Base-by-base conservation (phyloP, 1,140 invertebrate genomes). In the Ostrea edulis region DNA sequence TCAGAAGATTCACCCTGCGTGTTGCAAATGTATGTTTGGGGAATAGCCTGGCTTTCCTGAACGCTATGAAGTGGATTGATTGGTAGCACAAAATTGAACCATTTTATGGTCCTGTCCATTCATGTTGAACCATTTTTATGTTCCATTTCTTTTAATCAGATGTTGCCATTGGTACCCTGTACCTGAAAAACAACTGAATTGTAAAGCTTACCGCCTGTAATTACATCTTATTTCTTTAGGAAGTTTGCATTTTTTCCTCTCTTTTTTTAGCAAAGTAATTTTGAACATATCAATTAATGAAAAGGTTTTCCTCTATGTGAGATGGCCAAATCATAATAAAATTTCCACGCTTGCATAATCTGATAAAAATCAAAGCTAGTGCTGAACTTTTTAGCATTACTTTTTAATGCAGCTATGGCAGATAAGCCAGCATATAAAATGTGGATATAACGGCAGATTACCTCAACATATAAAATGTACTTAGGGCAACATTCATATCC, bases 261-360 rank as follows among this genome's bases (percentile, higher is more conserved):
- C 68, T 77, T 77, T 7, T 62, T 77, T 77, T 29, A 77, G 29
- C 68, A 77, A 77, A 77, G 68, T 77, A 77, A 77, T 77, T 77
- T 77, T 22, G 68, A 77, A 35, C 68, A 77, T 77, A 77, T 77
- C 68, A 77, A 77, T 77, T 77, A 77, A 77, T 77, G 29, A 77
- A 35, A 2, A 77, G 68, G 22, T 17, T 77, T 77, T 20, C 29
- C 14, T 35, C 3, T 29, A 14, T 77, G 14, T 35, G 22, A 35
- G 68, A 14, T 25, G 68, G 22, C 29, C 68, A 77, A 77, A 77
- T 77, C 68, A 77, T 77, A 25, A 77, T 77, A 77, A 77, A 77
- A 25, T 77, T 35, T 77, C 22, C 29, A 77, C 68, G 68, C 68
- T 77, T 77, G 68, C 68, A 77, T 77, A 77, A 77, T 77, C 68